These are phyloP conservation scores for Tetramorium parvispinum DNA, from an alignment of 1,140 invertebrate species.

Conservation along the genomic window DNA sequence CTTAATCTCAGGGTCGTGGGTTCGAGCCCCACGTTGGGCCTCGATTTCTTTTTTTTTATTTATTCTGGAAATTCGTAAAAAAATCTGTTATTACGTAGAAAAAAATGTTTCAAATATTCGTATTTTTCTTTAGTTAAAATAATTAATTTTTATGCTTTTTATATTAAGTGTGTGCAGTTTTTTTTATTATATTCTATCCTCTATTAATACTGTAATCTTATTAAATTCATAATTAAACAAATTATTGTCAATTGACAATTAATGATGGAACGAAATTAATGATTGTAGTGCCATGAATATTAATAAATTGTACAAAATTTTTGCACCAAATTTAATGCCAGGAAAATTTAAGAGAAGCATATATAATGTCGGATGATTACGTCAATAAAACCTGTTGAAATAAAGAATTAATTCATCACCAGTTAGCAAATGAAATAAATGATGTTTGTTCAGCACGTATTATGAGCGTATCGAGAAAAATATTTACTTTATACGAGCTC, in stretches of 20 bases:
- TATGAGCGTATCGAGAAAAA: not conserved
- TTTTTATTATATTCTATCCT: not conserved
- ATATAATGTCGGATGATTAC: not conserved
- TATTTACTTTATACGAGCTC: slow-evolving; percentile 1
- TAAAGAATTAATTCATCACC: not conserved
- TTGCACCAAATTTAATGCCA: not conserved
- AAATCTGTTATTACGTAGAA: not conserved
- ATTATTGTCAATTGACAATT: not conserved
- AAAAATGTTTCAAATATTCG: not conserved
- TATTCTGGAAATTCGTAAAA: not conserved
- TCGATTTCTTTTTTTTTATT: slow-evolving; percentile 77
- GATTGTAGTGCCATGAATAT: not conserved
- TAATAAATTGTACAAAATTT: too few species aligned
- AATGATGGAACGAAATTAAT: not conserved
- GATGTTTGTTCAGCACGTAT: not conserved
- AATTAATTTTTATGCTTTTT: not conserved
- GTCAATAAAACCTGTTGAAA: not conserved
- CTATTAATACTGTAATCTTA: not conserved
- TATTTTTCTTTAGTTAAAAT: not conserved
- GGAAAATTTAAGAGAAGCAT: not conserved
- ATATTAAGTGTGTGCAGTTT: not conserved
- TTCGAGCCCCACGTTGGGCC: slow-evolving; percentile 96
- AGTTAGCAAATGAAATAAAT: not conserved
- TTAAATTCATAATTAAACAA: not conserved
- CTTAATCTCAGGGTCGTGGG: slow-evolving; percentile 96